Conservation (phyloP, 2,113 vertebrate species). For the Pogonocichla stellata region DNA sequence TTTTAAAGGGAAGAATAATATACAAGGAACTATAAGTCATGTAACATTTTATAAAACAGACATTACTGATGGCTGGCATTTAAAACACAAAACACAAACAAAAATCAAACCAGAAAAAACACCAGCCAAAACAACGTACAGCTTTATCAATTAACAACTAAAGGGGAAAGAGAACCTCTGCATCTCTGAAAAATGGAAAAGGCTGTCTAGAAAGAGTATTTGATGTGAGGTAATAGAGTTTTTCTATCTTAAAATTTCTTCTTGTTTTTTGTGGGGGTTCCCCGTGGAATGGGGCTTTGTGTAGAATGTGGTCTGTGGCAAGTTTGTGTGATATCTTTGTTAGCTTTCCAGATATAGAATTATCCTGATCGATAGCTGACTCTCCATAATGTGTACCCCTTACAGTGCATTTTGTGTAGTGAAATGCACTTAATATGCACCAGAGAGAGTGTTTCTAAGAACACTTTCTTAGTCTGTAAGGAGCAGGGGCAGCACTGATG, state of each 20-base stretch:
- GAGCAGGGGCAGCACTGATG: not conserved
- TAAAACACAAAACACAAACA: not conserved
- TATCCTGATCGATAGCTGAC: not conserved
- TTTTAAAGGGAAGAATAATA: not conserved
- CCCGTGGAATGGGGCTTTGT: not conserved
- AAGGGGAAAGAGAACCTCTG: not conserved
- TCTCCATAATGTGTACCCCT: rapidly evolving
- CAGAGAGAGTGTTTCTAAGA: not conserved
- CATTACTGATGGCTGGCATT: not conserved
- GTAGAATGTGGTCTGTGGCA: not conserved
- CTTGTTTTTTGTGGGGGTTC: not conserved
- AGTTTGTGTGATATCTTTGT: not conserved
- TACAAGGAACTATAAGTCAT: not conserved
- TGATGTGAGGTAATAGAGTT: not conserved
- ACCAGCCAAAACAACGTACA: not conserved
- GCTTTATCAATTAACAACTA: not conserved
- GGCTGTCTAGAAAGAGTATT: not conserved
- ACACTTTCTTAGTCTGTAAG: not conserved
- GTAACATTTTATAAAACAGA: not conserved
- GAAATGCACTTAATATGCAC: not conserved
- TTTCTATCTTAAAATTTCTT: not conserved
- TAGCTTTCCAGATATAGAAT: not conserved
- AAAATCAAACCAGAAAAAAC: not conserved
- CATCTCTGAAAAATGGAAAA: not conserved
- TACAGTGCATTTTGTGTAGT: not conserved